phyloP scores from a whole-genome alignment of 1,140 invertebrate genomes.

The Telenomus remus region DNA sequence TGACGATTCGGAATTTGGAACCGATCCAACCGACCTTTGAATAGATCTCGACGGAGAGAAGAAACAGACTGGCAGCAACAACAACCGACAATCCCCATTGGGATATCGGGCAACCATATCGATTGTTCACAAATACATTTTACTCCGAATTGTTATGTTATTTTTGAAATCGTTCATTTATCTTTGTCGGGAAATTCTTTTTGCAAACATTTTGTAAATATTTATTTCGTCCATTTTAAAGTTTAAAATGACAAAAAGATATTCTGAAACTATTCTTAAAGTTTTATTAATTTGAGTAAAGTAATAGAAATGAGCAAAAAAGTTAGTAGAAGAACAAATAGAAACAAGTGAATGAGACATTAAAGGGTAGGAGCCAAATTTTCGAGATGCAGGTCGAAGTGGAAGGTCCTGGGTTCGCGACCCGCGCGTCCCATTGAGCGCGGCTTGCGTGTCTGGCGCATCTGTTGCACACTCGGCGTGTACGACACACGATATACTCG shows the following conservation, averaged over 20 bases:
- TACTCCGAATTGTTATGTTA: slow-evolving; percentile 19
- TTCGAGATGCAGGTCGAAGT: slow-evolving; percentile 58
- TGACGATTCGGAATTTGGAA: slow-evolving; percentile 72
- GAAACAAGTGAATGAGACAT: too few relatives aligned
- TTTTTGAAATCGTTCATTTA: neutral
- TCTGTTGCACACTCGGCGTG: slow-evolving; percentile 71
- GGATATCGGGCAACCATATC: slow-evolving; percentile 20
- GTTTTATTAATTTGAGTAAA: too few relatives aligned
- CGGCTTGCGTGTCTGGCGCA: slow-evolving; percentile 71
- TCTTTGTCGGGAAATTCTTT: neutral
- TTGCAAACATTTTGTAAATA: too few relatives aligned
- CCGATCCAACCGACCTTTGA: slow-evolving; percentile 72
- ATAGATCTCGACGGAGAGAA: slow-evolving; percentile 63
- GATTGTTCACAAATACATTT: slow-evolving; percentile 1
- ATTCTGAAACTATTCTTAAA: too few relatives aligned
- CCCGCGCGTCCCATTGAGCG: slow-evolving; percentile 63
- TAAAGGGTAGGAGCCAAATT: slow-evolving; percentile 59
- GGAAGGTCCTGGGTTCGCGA: slow-evolving; percentile 69
- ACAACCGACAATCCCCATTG: slow-evolving; percentile 38
- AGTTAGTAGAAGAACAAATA: too few relatives aligned
- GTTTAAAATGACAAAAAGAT: too few relatives aligned
- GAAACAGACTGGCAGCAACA: slow-evolving; percentile 40
- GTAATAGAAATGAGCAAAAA: too few relatives aligned
- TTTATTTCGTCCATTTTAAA: too few relatives aligned
- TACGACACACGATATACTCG: slow-evolving; percentile 53